Base-by-base conservation (phyloP, 2,888 invertebrate species). In the Chironomus tentans region DNA sequence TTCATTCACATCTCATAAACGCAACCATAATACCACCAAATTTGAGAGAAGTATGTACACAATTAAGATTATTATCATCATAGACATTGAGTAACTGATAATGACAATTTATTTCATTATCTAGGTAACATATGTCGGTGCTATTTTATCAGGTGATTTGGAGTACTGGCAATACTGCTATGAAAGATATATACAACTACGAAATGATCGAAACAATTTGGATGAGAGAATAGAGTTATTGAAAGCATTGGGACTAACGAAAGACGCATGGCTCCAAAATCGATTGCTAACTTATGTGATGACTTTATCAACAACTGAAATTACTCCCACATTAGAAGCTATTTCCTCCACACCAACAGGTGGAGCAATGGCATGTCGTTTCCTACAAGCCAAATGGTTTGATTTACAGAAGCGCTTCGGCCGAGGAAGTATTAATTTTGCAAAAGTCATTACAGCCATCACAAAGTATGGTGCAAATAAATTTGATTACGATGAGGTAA, bases 391-490 rank as follows among this genome's bases (percentile, higher is more conserved):
- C 48, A 84, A 84, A 79, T 84, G 84, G 84, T 84, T 81, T 78
- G 83, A 84, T 77, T 79, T 84, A 48, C 83, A 84, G 78, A 80
- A 81, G 38, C 82, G 84, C 46, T 79, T 84, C 48, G 84, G 84
- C 5, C 80, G 82, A 69, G 84, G 84, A 21, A 84, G 83, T 76
- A 79, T 82, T 28, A 82, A 82, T 78, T 84, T 84, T 78, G 84
- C 84, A 61, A 84, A 84, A 79, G 84, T 84, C 77, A 84, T 84
- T 81, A 83, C 84, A 77, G 83, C 84, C 76, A 84, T 84, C 78
- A 84, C 84, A 56, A 83, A 84, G 79, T 84, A 84, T 79, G 84
- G 84, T 74, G 83, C 84, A 69, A 84, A 84, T 21, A 84, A 84
- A 78, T 84, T 84, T 77, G 84, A 84, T 78, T 84, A 84, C 78